Evolutionary conservation across 2,797 vertebrate genomes (phyloP).

Genomic region (Chiroxiphia lanceolata): DNA sequence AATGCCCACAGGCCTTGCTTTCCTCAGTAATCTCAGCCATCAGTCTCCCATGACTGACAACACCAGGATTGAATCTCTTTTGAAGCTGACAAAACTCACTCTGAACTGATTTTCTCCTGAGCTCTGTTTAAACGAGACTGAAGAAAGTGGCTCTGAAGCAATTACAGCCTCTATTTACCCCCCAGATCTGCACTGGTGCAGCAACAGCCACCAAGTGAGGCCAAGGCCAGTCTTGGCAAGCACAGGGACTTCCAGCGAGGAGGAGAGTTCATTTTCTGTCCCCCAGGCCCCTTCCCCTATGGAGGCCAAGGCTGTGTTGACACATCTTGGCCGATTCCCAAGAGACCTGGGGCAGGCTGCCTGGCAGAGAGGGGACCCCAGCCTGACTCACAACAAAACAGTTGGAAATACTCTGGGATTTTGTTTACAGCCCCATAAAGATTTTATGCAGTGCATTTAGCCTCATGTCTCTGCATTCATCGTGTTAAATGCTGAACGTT

Average conservation of each 20-base stretch:
- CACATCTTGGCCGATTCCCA: not conserved
- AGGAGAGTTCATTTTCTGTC: not conserved
- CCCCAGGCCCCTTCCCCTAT: not conserved
- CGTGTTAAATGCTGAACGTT: slow-evolving; percentile 47
- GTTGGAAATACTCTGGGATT: not conserved
- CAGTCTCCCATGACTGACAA: slow-evolving; percentile 17
- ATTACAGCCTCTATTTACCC: not conserved
- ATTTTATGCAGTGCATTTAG: slow-evolving; percentile 61
- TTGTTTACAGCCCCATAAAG: slow-evolving; percentile 54
- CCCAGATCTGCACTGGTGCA: not conserved
- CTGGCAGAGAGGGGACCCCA: not conserved
- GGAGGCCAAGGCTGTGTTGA: not conserved
- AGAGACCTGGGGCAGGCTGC: not conserved
- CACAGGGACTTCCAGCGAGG: not conserved
- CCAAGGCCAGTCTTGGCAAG: not conserved
- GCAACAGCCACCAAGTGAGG: not conserved
- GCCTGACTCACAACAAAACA: not conserved
- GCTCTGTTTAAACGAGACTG: not conserved
- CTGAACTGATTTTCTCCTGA: slow-evolving; percentile 33
- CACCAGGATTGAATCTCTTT: slow-evolving; percentile 8
- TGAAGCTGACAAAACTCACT: slow-evolving; percentile 51
- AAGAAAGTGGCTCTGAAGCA: not conserved
- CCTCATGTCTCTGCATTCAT: slow-evolving; percentile 28
- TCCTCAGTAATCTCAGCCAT: slow-evolving; percentile 40
- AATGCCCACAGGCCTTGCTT: slow-evolving; percentile 40